Base-by-base conservation (phyloP, 1,140 invertebrate genomes). In the Brachionus koreanus region DNA sequence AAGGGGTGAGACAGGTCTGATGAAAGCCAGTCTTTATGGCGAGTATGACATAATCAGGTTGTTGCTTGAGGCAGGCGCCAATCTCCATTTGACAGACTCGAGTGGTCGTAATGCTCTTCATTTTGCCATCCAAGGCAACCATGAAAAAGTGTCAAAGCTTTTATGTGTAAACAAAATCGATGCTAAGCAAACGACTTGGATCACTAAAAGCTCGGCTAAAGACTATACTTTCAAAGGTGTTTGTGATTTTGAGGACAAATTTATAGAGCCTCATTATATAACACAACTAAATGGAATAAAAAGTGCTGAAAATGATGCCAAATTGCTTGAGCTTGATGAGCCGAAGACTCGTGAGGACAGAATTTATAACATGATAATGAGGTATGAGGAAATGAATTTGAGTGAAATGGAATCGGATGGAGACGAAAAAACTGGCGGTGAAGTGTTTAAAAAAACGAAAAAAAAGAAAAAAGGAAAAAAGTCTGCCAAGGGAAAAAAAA, bases 391-490 rank as follows among this genome's bases (percentile, higher is more conserved):
- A 4, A 61, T 79, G 76, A n/a, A 33, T 19, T 25, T 79, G 76
- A 79, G 76, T 25, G 76, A 79, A 2, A 39, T 79, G 23, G 76
- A 79, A 23, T 79, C 76, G 16, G 49, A 61, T 43, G 76, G 61
- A 19, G 76, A 79, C 6, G 76, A 79, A 7, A 65, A 39, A 42
- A 65, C 76, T 42, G 61, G 61, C 9, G 76, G 46, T 16, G 76
- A 61, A 37, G 76, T 79, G 1, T 79, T 61, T n/a, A 79, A 79
- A 37, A 79, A 79, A 43, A 9, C 76, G 1, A 79, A 79, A 49
- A 79, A 79, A 42, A 79, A 79, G 19, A 79, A 77, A 19, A 77
- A 79, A 35, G 49, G 76, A n/a, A 65, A 65, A 19, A 79, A 79
- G 49, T 74, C 69, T 69, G 65, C 65, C 35, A 69, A 69, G 13